Evolutionary conservation across 2,888 invertebrate species (phyloP).

Genomic region (Endotricha flammealis): DNA sequence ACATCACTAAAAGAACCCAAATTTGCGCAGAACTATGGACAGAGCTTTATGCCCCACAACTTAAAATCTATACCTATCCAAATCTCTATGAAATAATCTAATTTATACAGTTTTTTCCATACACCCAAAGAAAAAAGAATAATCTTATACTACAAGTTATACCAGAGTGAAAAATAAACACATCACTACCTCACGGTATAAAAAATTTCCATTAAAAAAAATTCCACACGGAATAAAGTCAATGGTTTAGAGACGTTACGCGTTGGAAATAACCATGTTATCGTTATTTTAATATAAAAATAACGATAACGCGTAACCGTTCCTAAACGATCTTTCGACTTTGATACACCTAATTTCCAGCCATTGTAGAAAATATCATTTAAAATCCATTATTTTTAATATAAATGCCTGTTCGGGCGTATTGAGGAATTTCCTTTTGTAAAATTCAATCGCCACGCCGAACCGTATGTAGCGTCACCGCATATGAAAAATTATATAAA

Average conservation of each 20-base stretch:
- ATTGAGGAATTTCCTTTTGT: slow-evolving; percentile 35
- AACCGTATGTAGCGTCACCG: slow-evolving; percentile 24
- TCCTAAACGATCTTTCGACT: background rate
- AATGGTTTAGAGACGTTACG: slow-evolving; percentile 28
- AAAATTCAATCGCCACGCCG: slow-evolving; percentile 38
- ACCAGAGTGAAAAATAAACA: slow-evolving; percentile 44
- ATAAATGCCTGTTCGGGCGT: slow-evolving; percentile 57
- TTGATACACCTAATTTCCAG: slow-evolving; percentile 17
- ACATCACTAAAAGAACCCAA: slow-evolving; percentile 63
- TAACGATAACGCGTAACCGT: slow-evolving; percentile 6
- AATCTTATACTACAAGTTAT: slow-evolving; percentile 49
- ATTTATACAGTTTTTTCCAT: slow-evolving; percentile 71
- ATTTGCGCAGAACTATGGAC: slow-evolving; percentile 52
- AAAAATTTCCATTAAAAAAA: slow-evolving; percentile 40
- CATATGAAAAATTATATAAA: slow-evolving; percentile 14
- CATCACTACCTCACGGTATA: slow-evolving; percentile 48
- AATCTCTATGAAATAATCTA: slow-evolving; percentile 65
- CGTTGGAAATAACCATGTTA: slow-evolving; percentile 18
- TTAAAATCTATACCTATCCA: slow-evolving; percentile 52
- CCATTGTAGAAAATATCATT: slow-evolving; percentile 23
- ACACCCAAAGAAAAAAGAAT: slow-evolving; percentile 65
- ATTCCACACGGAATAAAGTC: slow-evolving; percentile 27
- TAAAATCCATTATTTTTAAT: slow-evolving; percentile 35
- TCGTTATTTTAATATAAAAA: slow-evolving; percentile 18
- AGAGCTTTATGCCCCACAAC: slow-evolving; percentile 45